Conservation (phyloP, 2,888 invertebrate genomes). For the Hydriomena furcata region DNA sequence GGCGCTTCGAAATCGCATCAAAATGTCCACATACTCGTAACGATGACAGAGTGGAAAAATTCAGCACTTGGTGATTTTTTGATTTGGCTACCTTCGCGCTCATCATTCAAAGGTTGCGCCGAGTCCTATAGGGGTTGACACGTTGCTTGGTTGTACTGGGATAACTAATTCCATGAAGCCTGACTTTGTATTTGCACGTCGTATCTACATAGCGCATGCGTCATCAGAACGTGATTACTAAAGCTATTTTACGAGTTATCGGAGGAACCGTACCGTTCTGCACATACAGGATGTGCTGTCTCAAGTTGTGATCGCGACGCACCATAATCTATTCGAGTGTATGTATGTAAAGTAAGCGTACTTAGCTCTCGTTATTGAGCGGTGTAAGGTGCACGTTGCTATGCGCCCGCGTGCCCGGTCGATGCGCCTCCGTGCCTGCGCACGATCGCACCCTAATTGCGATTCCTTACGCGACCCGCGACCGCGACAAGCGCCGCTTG, state of each 20-base stretch:
- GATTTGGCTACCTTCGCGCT: neutral
- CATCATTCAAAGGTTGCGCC: conserved; percentile 8
- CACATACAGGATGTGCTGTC: conserved; percentile 11
- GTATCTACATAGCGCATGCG: conserved; percentile 22
- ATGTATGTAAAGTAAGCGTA: conserved; percentile 39
- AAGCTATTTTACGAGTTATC: conserved; percentile 17
- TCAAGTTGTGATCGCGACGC: conserved; percentile 12
- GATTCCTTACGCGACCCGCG: conserved; percentile 32
- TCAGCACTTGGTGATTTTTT: conserved; percentile 11
- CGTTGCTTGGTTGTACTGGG: conserved; percentile 16
- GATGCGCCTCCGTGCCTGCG: conserved; percentile 21
- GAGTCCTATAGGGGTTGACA: conserved; percentile 10
- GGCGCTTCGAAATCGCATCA: neutral
- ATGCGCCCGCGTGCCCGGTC: conserved; percentile 35
- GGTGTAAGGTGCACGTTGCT: conserved; percentile 44
- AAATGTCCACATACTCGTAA: conserved; percentile 3
- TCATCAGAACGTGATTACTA: conserved; percentile 27
- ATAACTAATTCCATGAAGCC: conserved; percentile 22
- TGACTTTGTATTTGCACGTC: conserved; percentile 19
- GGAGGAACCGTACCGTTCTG: conserved; percentile 5
- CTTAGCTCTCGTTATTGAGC: conserved; percentile 35
- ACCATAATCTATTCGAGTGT: conserved; percentile 29
- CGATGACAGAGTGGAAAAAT: neutral
- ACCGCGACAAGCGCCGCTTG: conserved; percentile 41
- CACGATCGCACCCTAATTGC: conserved; percentile 34